Percentiles rank a stretch among this genome's conserved stretches.
Conservation (phyloP, 2,113 vertebrate species). For the Copsychus sechellarum region DNA sequence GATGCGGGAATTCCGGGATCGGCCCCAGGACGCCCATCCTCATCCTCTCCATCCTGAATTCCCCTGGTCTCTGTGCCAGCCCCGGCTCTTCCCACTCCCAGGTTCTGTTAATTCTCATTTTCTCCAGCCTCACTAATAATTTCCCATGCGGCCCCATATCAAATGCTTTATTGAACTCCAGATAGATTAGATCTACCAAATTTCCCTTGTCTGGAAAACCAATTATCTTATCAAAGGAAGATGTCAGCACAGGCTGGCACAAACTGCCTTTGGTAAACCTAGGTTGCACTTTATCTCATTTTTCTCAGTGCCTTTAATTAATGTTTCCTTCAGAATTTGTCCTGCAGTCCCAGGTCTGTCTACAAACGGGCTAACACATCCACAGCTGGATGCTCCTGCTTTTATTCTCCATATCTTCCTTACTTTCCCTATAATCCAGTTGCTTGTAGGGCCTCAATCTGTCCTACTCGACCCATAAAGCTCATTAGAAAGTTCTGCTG, state of each 20-base stretch:
- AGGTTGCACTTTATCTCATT: conserved; percentile 53
- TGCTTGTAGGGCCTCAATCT: not conserved
- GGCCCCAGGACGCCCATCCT: not conserved
- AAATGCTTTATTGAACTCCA: conserved; percentile 64
- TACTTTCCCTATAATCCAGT: not conserved
- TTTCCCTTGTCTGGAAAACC: conserved; percentile 66
- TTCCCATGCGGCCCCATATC: conserved; percentile 58
- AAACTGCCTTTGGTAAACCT: conserved; percentile 63
- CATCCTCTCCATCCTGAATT: fast-evolving
- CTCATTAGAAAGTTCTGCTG: not conserved
- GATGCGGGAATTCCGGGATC: not conserved
- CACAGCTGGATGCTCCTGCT: not conserved
- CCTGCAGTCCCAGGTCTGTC: not conserved
- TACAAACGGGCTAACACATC: not conserved
- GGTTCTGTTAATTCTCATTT: conserved; percentile 40
- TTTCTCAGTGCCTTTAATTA: conserved; percentile 54
- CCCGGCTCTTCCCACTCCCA: not conserved
- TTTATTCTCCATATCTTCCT: conserved; percentile 1
- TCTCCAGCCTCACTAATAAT: conserved; percentile 44
- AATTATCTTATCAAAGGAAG: conserved; percentile 69
- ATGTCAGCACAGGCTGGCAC: conserved; percentile 56
- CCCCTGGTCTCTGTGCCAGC: fast-evolving
- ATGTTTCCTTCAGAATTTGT: conserved; percentile 49
- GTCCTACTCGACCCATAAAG: not conserved
- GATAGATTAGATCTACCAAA: conserved; percentile 66